A percentile compares a stretch with the other conserved stretches of the same genome.
Evolutionary conservation across 2,888 invertebrate genomes (phyloP).

Genomic region (Drosophila histrio): DNA sequence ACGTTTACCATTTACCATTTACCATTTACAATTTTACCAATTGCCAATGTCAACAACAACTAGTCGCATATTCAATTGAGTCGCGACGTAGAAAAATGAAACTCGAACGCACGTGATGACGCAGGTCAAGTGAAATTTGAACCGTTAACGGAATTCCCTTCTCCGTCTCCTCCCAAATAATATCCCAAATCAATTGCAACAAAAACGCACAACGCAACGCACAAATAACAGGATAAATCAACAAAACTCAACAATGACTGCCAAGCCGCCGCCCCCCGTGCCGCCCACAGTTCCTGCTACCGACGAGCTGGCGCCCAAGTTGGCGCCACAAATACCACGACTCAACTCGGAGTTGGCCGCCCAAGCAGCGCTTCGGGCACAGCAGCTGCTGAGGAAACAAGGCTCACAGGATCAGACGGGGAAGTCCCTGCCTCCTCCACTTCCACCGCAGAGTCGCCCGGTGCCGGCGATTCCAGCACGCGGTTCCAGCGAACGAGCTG

Average conservation of each 20-base stretch:
- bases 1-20: conserved; percentile 16
- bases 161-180: not conserved
- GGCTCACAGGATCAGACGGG: conserved; percentile 71
- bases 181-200: conserved; percentile 11
- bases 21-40: conserved; percentile 24
- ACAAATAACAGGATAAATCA: conserved; percentile 25
- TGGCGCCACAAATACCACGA: conserved; percentile 83
- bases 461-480: conserved; percentile 84
- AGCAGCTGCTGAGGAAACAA: conserved; percentile 82
- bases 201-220: conserved; percentile 34
- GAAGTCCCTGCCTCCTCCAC: conserved; percentile 62
- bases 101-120: conserved; percentile 54
- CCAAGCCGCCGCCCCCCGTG: conserved; percentile 70
- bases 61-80: conserved; percentile 32
- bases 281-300: conserved; percentile 53
- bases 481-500: conserved; percentile 77
- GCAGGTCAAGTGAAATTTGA: conserved; percentile 44
- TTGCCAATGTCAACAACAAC: conserved; percentile 72
- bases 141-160: not conserved
- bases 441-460: conserved; percentile 73
- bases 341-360: conserved; percentile 84
- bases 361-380: conserved; percentile 83
- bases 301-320: conserved; percentile 70
- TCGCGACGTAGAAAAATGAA: conserved; percentile 29
- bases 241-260: conserved; percentile 58